These are phyloP conservation scores for Tortricodes alternella DNA, from an alignment of 2,888 invertebrate genomes.

Conservation along the genomic window DNA sequence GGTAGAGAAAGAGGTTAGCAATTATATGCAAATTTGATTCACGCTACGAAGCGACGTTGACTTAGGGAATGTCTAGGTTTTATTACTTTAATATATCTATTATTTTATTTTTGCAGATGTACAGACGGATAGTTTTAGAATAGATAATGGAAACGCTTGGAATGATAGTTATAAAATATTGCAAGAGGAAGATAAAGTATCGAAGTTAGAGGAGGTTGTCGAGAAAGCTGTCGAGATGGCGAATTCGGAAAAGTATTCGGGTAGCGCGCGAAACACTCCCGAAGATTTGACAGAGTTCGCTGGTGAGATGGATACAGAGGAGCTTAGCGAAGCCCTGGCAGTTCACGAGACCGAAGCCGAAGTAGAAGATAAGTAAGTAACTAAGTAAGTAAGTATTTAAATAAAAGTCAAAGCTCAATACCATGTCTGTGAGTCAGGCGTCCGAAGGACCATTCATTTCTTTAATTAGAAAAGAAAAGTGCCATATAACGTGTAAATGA, in stretches of 20 bases:
- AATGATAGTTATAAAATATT: slow-evolving; percentile 20
- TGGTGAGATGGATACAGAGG: not conserved
- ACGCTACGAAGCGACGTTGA: slow-evolving; percentile 7
- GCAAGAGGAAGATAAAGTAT: slow-evolving; percentile 49
- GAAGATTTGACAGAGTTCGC: not conserved
- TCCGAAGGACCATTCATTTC: too few relatives aligned
- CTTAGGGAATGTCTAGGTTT: slow-evolving; percentile 7
- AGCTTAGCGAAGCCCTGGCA: not conserved
- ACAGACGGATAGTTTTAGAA: slow-evolving; percentile 28
- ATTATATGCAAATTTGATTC: slow-evolving; percentile 26
- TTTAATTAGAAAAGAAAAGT: too few relatives aligned
- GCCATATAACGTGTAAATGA: too few relatives aligned
- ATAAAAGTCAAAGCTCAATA: not conserved
- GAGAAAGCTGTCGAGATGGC: slow-evolving; percentile 55
- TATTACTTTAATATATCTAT: not conserved
- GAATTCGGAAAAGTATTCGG: slow-evolving; percentile 15
- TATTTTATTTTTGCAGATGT: slow-evolving; percentile 21
- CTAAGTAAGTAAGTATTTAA: not conserved
- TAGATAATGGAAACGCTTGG: slow-evolving; percentile 17
- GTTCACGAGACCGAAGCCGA: not conserved
- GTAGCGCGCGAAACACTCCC: not conserved
- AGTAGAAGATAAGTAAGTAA: slow-evolving; percentile 1
- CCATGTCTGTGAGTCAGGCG: too few relatives aligned
- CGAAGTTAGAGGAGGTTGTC: slow-evolving; percentile 60
- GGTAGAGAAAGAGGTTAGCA: slow-evolving; percentile 19